A percentile compares a stretch with the other conserved stretches of the same genome.
phyloP scores from a whole-genome alignment of 2,113 vertebrate species.

The Eclectus roratus region DNA sequence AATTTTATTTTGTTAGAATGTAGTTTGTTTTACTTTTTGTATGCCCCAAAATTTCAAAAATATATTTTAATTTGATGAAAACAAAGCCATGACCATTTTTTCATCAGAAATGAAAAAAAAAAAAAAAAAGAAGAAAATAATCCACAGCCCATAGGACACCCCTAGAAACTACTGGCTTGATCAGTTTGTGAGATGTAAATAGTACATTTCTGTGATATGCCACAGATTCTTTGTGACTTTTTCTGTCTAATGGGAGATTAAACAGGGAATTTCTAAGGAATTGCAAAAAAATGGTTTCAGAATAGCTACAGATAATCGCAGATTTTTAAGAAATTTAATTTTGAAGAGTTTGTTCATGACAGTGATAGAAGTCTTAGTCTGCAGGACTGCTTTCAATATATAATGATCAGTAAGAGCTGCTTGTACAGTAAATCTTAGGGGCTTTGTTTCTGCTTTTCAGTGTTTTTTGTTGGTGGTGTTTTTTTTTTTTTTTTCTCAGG shows the following conservation, averaged over 20 bases:
- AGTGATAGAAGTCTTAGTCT: neutral
- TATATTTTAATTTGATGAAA: neutral
- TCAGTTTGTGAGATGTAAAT: neutral
- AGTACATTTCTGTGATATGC: neutral
- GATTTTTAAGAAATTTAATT: neutral
- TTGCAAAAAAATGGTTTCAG: neutral
- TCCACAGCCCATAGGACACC: neutral
- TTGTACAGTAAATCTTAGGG: neutral
- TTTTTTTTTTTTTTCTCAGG: neutral
- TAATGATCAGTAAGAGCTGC: neutral
- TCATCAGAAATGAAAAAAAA: neutral
- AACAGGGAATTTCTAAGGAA: neutral
- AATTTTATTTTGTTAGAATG: neutral
- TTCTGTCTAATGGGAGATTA: neutral
- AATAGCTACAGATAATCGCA: neutral
- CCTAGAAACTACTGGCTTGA: neutral
- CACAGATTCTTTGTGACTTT: neutral
- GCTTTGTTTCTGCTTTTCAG: neutral
- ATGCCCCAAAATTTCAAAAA: neutral
- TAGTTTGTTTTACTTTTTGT: neutral
- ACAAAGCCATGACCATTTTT: neutral
- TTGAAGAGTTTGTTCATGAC: neutral
- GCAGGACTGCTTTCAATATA: neutral
- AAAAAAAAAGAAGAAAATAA: no score
- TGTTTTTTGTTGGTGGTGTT: no score